Evolutionary conservation across 1,140 invertebrate species (phyloP).

Genomic region (Mylabris phalerata): DNA sequence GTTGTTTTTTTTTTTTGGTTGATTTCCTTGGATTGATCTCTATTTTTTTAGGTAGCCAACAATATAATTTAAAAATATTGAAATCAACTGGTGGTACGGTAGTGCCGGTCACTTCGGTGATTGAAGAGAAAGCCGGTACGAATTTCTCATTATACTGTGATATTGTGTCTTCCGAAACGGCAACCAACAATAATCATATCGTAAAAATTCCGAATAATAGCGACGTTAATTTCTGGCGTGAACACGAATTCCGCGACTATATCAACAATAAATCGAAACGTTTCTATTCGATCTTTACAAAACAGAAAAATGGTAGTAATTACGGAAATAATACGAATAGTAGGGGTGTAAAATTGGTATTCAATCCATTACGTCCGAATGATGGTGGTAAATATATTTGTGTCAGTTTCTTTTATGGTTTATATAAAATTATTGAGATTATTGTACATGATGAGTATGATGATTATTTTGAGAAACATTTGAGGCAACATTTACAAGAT

Average conservation of each 20-base stretch:
- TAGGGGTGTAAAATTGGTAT: conserved; percentile 1
- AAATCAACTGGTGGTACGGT: conserved; percentile 29
- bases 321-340: conserved; percentile 26
- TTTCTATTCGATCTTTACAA: conserved; percentile 12
- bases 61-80: conserved; percentile 27
- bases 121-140: conserved; percentile 34
- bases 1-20: conserved; percentile 22
- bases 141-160: conserved; percentile 36
- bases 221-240: not conserved
- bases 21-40: no score
- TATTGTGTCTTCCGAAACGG: conserved; percentile 21
- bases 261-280: not conserved
- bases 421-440: conserved; percentile 28
- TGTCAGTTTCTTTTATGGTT: conserved; percentile 34
- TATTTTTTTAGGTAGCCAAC: no score
- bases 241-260: not conserved
- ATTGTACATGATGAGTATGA: conserved; percentile 25
- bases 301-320: conserved; percentile 19
- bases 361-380: conserved; percentile 28
- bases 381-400: conserved; percentile 37
- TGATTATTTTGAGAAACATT: conserved; percentile 13
- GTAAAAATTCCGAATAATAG: not conserved
- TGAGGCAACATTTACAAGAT: conserved; percentile 13
- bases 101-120: conserved; percentile 23
- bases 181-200: no score